Evolutionary conservation across 2,888 invertebrate genomes (phyloP).

Genomic region (Lymantria dispar): DNA sequence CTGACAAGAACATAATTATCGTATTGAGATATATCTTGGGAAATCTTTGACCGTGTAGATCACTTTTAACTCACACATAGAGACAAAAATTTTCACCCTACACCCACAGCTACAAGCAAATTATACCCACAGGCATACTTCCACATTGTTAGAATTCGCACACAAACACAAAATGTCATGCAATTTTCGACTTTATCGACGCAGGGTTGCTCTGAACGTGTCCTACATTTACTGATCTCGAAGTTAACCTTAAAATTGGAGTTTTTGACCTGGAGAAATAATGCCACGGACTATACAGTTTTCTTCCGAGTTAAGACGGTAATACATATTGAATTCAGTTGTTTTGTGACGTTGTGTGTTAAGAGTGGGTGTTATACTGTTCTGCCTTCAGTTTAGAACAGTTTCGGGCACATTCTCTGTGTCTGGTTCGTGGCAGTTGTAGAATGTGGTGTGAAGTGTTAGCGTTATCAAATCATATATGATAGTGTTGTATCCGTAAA

Average conservation of each 20-base stretch:
- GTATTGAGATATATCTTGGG: constrained; percentile 27
- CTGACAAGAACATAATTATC: no score
- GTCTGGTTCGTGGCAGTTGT: constrained; percentile 31
- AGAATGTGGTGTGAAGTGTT: constrained; percentile 31
- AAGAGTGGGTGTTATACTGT: constrained; percentile 22
- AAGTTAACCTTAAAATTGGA: constrained; percentile 76
- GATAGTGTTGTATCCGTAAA: constrained; percentile 38
- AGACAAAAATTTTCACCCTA: constrained; percentile 38
- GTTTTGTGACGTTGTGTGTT: constrained; percentile 12
- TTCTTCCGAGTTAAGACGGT: constrained; percentile 28
- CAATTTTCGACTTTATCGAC: constrained; percentile 60
- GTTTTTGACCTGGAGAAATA: constrained; percentile 53
- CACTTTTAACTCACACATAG: constrained; percentile 49
- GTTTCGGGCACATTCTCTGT: constrained; percentile 36
- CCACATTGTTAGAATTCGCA: constrained; percentile 42
- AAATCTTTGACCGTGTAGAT: constrained; percentile 35
- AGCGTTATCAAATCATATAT: constrained; percentile 30
- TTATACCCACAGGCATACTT: constrained; percentile 42
- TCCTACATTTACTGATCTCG: constrained; percentile 71
- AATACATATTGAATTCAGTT: constrained; percentile 17
- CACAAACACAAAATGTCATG: constrained; percentile 44
- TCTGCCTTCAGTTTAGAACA: constrained; percentile 22
- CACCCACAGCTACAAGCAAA: constrained; percentile 29
- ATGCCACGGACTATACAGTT: constrained; percentile 32
- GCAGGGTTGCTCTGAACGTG: constrained; percentile 55